Conservation (phyloP, 2,113 vertebrate genomes). For the Eublepharis macularius region DNA sequence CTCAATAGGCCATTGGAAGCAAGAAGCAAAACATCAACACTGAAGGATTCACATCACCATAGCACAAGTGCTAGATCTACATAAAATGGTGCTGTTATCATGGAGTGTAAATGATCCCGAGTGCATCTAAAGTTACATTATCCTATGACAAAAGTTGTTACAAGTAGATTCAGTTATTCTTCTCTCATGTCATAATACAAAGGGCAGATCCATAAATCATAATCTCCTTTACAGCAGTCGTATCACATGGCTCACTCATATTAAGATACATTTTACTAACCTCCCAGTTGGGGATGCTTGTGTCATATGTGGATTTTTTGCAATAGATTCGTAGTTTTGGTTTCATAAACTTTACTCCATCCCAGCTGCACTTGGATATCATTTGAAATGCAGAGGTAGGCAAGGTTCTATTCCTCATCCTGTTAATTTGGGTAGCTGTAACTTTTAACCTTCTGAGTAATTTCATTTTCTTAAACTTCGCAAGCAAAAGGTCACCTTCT, state of each 20-base stretch:
- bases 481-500: background rate
- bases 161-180: background rate
- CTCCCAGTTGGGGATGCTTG: background rate
- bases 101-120: background rate
- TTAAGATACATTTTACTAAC: background rate
- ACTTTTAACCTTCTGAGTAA: background rate
- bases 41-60: background rate
- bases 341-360: background rate
- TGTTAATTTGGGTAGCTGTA: background rate
- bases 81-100: background rate
- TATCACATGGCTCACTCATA: background rate
- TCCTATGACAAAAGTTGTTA: background rate
- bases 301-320: background rate
- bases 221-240: background rate
- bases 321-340: background rate
- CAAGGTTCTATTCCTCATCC: background rate
- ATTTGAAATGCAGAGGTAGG: background rate
- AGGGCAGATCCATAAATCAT: background rate
- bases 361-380: background rate
- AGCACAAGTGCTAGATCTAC: background rate
- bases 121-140: background rate
- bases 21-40: background rate
- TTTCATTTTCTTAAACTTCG: background rate
- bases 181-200: background rate
- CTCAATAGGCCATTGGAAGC: background rate